phyloP scores from a whole-genome alignment of 2,888 invertebrate species.

The Drosophila testacea region DNA sequence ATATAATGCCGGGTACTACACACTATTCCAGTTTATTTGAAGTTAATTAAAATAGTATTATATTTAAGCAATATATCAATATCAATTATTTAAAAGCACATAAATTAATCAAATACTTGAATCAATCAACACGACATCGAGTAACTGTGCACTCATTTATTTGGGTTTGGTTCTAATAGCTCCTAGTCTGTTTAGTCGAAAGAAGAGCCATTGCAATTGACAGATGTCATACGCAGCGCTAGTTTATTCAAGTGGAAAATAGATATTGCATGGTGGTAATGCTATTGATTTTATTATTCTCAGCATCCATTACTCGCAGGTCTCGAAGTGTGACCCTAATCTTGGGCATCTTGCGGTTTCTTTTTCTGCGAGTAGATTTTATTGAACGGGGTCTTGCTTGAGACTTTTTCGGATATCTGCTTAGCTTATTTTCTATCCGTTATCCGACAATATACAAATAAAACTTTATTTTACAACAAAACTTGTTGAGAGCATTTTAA shows the following conservation, averaged over 20 bases:
- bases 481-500: slow-evolving; percentile 43
- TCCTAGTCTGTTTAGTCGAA: too few relatives aligned
- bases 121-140: background rate
- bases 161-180: background rate
- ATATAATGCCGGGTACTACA: too few relatives aligned
- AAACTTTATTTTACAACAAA: background rate
- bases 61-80: background rate
- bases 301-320: background rate
- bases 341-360: background rate
- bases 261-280: background rate
- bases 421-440: too few relatives aligned
- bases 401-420: too few relatives aligned
- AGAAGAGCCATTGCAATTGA: background rate
- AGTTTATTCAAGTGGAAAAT: background rate
- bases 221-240: background rate
- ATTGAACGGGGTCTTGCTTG: too few relatives aligned
- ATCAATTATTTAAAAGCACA: too few relatives aligned
- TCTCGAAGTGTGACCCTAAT: background rate
- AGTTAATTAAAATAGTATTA: too few relatives aligned
- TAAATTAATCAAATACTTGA: background rate
- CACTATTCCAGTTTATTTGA: too few relatives aligned
- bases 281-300: background rate
- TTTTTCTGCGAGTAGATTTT: background rate
- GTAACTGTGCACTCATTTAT: background rate
- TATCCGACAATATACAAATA: too few relatives aligned